A percentile compares a stretch with the other conserved stretches of the same genome.
Evolutionary conservation across 2,888 invertebrate species (phyloP).

Genomic region (Aleiodes leptofemur): DNA sequence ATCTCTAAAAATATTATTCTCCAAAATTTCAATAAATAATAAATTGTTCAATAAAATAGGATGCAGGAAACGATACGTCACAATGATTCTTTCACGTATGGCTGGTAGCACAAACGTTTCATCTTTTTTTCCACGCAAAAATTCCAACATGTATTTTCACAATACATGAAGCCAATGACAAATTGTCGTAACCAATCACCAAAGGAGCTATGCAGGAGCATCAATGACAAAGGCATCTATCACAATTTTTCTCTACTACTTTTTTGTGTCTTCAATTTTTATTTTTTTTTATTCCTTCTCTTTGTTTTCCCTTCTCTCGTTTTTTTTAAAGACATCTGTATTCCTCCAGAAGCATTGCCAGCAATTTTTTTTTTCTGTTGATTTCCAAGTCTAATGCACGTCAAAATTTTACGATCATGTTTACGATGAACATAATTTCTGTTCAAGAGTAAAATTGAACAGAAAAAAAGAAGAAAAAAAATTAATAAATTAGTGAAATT

Average conservation of each 20-base stretch:
- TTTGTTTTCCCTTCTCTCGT: not conserved
- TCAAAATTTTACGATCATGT: not conserved
- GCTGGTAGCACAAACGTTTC: constrained; percentile 19
- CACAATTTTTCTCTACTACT: constrained; percentile 18
- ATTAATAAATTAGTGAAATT: no score
- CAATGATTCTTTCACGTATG: constrained; percentile 25
- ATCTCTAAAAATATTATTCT: no score
- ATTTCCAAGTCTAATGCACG: not conserved
- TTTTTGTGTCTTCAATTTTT: constrained; percentile 3
- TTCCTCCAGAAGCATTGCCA: not conserved
- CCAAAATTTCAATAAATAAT: no score
- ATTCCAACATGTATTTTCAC: constrained; percentile 15
- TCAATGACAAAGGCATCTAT: constrained; percentile 41
- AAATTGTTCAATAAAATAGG: not conserved
- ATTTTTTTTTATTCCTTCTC: not conserved
- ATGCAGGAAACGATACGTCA: constrained; percentile 9
- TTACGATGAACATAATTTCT: no score
- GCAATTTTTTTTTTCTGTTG: not conserved
- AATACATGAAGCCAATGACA: constrained; percentile 31
- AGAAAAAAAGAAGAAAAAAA: no score
- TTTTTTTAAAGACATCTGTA: not conserved
- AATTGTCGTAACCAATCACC: constrained; percentile 38
- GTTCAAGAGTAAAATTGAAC: no score
- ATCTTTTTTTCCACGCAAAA: not conserved
- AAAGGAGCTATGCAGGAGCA: constrained; percentile 28